A percentile compares a stretch with the other conserved stretches of the same genome.
phyloP scores from a whole-genome alignment of 2,888 invertebrate genomes.

The Ypsolopha sequella region DNA sequence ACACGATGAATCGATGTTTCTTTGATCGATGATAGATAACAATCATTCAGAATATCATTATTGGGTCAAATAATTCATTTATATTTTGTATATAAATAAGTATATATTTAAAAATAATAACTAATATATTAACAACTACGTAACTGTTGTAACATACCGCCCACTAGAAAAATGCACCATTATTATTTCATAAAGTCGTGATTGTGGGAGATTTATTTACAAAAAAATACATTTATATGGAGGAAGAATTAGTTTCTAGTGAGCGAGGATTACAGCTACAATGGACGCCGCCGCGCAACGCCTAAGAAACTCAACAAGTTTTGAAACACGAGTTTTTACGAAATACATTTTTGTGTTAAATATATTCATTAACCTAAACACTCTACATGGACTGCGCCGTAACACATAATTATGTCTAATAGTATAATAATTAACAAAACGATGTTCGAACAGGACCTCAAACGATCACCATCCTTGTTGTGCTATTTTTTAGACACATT shows the following conservation, averaged over 20 bases:
- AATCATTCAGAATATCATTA: constrained; percentile 28
- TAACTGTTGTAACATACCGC: constrained; percentile 6
- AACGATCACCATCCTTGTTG: neutral
- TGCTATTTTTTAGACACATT: neutral
- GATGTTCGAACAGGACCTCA: neutral
- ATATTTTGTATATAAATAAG: constrained; percentile 39
- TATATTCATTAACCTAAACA: constrained; percentile 21
- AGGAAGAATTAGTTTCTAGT: neutral
- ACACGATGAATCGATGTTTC: constrained; percentile 15
- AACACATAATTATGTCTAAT: constrained; percentile 4
- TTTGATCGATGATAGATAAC: constrained; percentile 25
- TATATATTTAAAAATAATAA: constrained; percentile 19
- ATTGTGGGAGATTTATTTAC: neutral
- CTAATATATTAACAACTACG: constrained; percentile 28
- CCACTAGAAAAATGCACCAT: neutral
- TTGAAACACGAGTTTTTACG: constrained; percentile 27
- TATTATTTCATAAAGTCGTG: no score
- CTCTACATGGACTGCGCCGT: constrained; percentile 24
- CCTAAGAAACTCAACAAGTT: constrained; percentile 24
- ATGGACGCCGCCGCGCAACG: neutral
- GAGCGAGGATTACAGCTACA: neutral
- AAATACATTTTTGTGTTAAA: constrained; percentile 3
- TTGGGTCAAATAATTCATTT: constrained; percentile 35
- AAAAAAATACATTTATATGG: constrained; percentile 18
- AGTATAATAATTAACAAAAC: constrained; percentile 19